Evolutionary conservation across 2,888 invertebrate species (phyloP).

Genomic region (Volucella zonaria): DNA sequence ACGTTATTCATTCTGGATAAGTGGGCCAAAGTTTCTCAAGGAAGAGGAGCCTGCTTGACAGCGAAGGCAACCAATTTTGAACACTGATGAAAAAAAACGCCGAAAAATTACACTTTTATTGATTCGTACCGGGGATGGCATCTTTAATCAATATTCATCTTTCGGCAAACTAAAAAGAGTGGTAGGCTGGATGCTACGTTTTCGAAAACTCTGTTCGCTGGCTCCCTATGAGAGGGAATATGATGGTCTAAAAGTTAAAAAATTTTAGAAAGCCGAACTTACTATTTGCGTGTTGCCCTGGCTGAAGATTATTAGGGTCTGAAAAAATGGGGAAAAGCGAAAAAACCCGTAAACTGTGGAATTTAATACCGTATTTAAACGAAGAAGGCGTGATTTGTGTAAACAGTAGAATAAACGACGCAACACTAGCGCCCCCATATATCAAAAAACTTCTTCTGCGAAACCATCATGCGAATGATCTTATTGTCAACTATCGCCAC

Average conservation of each 20-base stretch:
- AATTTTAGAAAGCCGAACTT: background rate
- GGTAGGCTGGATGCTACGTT: background rate
- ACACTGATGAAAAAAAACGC: too few relatives aligned
- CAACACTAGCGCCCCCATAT: background rate
- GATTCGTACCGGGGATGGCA: too few relatives aligned
- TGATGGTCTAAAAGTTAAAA: background rate
- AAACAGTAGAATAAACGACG: background rate
- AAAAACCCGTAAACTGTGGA: background rate
- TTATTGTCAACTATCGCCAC: background rate
- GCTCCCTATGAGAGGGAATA: background rate
- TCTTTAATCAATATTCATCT: too few relatives aligned
- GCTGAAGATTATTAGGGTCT: background rate
- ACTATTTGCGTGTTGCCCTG: background rate
- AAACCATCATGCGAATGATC: background rate
- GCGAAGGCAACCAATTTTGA: too few relatives aligned
- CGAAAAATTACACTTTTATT: too few relatives aligned
- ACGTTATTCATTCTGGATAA: too few relatives aligned
- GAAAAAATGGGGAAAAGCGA: too few relatives aligned
- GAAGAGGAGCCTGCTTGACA: too few relatives aligned
- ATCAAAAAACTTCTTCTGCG: constrained; percentile 1
- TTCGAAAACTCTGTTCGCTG: background rate
- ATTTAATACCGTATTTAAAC: background rate
- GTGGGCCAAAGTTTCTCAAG: too few relatives aligned
- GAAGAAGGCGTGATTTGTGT: background rate
- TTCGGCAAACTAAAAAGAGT: background rate